These are phyloP conservation scores for Vombatus ursinus DNA, from an alignment of 2,113 vertebrate species.

Conservation along the genomic window DNA sequence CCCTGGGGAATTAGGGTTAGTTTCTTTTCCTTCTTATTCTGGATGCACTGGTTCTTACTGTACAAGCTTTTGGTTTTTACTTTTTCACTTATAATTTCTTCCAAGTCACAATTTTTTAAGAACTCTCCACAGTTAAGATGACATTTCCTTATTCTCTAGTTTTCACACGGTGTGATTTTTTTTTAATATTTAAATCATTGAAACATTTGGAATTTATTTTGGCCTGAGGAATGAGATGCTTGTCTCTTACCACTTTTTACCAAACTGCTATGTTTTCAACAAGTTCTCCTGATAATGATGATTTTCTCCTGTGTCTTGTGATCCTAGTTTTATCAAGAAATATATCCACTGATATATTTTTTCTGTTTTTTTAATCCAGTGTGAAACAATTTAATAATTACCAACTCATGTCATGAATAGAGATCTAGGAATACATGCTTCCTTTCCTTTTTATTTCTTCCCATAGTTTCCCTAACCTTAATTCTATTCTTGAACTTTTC, in stretches of 20 bases:
- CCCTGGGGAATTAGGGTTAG: not conserved
- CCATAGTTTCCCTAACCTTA: not conserved
- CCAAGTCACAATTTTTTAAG: not conserved
- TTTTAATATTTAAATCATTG: not conserved
- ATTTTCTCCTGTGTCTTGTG: not conserved
- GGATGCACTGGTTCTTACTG: not conserved
- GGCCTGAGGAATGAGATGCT: not conserved
- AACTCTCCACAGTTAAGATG: not conserved
- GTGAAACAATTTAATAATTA: not conserved
- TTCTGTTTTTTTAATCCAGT: not conserved
- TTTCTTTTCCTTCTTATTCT: not conserved
- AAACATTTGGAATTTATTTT: not conserved
- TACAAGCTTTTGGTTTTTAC: not conserved
- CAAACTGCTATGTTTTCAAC: not conserved
- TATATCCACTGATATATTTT: not conserved
- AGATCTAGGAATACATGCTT: not conserved
- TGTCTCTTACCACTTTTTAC: not conserved
- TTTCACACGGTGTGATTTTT: not conserved
- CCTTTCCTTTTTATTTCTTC: not conserved
- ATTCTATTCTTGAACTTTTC: not conserved
- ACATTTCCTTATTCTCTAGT: not conserved
- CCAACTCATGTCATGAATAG: not conserved
- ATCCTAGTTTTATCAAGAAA: not conserved
- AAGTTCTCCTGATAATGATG: not conserved
- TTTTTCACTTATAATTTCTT: not conserved